Percentiles rank a stretch among this genome's conserved stretches.
These are phyloP conservation scores for Mayetiola destructor DNA, from an alignment of 2,888 invertebrate genomes.

Conservation along the genomic window DNA sequence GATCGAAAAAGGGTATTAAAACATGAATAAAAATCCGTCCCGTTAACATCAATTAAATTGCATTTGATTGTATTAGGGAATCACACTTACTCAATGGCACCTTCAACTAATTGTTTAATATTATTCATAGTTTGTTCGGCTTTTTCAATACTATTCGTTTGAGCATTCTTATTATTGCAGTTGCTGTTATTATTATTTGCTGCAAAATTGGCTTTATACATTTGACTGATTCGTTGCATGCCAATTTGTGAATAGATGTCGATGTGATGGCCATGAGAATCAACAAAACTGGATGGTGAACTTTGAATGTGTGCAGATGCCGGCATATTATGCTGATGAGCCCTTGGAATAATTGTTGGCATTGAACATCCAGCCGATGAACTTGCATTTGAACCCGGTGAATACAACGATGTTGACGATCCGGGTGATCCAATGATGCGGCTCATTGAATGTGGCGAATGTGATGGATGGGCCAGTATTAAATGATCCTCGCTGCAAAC, in stretches of 20 bases:
- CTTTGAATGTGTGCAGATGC: not conserved
- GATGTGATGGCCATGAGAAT: not conserved
- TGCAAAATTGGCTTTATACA: not conserved
- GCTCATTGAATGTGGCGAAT: constrained; percentile 10
- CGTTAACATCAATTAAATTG: not conserved
- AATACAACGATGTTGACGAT: not conserved
- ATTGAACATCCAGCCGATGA: not conserved
- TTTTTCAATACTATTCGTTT: not conserved
- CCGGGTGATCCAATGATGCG: constrained; percentile 2
- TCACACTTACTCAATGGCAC: constrained; percentile 28
- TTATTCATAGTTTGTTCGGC: constrained; percentile 6
- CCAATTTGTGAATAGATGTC: constrained; percentile 7
- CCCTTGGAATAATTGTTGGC: not conserved
- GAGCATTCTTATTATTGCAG: not conserved
- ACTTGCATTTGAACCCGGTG: not conserved
- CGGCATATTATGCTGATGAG: constrained; percentile 2
- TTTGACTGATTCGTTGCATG: constrained; percentile 7
- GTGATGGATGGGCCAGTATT: not conserved
- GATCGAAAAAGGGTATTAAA: not conserved
- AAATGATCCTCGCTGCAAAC: not conserved
- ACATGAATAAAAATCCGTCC: not conserved
- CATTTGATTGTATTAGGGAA: constrained; percentile 17
- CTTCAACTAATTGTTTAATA: constrained; percentile 28
- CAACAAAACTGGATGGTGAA: not conserved
- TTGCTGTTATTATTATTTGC: not conserved